Evolutionary conservation across 2,797 vertebrate genomes (phyloP).

Genomic region (Channallabes apus): DNA sequence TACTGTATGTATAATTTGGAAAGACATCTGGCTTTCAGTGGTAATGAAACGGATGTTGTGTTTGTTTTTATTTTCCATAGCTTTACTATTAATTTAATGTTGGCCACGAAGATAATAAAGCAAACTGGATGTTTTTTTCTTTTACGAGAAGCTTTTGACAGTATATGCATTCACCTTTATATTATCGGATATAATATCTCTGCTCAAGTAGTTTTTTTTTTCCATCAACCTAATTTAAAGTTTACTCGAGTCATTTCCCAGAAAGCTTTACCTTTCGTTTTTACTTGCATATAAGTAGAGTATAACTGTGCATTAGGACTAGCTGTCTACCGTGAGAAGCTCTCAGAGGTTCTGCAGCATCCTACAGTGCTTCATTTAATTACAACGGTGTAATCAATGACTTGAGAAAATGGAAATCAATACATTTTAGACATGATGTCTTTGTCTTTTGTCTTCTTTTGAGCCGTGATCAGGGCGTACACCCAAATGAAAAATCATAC

Average conservation of each 20-base stretch:
- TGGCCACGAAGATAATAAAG: neutral
- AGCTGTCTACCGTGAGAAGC: constrained; percentile 1
- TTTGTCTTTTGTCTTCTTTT: constrained; percentile 8
- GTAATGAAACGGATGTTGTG: neutral
- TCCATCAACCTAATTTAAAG: constrained; percentile 6
- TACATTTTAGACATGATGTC: constrained; percentile 38
- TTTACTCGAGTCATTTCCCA: constrained; percentile 23
- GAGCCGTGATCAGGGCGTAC: neutral
- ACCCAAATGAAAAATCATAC: neutral
- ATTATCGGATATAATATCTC: neutral
- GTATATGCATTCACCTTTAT: neutral
- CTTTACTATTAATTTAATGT: neutral
- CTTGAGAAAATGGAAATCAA: constrained; percentile 38
- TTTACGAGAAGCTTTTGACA: neutral
- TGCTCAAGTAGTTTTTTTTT: neutral
- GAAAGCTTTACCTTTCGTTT: constrained; percentile 21
- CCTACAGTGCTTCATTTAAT: constrained; percentile 38
- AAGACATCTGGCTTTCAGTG: too few species aligned
- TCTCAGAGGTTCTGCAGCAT: constrained; percentile 19
- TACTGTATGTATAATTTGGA: neutral
- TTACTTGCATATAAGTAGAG: neutral
- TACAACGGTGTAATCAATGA: constrained; percentile 34
- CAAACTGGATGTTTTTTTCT: neutral
- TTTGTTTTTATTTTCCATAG: neutral
- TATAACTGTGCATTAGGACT: constrained; percentile 1